A percentile compares a stretch with the other conserved stretches of the same genome.
phyloP scores from a whole-genome alignment of 1,140 invertebrate species.

The Eurosta solidaginis region DNA sequence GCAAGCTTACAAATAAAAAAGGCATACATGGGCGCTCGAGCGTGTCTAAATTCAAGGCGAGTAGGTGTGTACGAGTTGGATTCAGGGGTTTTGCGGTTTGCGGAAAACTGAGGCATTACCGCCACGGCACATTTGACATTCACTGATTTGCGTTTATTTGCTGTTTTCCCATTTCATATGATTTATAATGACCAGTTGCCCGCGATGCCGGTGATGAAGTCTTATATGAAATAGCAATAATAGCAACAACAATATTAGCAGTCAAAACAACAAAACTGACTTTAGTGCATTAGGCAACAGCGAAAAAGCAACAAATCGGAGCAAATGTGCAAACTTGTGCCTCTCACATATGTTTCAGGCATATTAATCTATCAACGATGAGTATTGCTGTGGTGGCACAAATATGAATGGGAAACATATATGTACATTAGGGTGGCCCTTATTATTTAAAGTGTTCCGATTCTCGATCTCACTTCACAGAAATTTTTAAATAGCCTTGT shows the following conservation, averaged over 20 bases:
- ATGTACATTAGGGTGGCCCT: too few species aligned
- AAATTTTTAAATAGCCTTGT: too few species aligned
- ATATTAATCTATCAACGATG: constrained; percentile 16
- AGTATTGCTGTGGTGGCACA: neutral
- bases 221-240: neutral
- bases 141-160: constrained; percentile 12
- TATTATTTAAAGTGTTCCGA: too few species aligned
- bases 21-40: neutral
- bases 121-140: constrained; percentile 20
- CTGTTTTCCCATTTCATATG: constrained; percentile 20
- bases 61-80: neutral
- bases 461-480: too few species aligned
- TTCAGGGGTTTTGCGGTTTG: neutral
- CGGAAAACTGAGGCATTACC: neutral
- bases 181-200: constrained; percentile 18
- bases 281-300: neutral
- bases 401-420: neutral
- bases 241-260: neutral
- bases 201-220: too few species aligned
- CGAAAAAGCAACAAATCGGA: neutral
- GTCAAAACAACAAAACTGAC: neutral
- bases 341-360: neutral
- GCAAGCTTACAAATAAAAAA: neutral
- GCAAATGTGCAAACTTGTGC: neutral
- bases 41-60: neutral